Base-by-base conservation (phyloP, 1,140 invertebrate genomes). In the Oreohelix idahoensis region DNA sequence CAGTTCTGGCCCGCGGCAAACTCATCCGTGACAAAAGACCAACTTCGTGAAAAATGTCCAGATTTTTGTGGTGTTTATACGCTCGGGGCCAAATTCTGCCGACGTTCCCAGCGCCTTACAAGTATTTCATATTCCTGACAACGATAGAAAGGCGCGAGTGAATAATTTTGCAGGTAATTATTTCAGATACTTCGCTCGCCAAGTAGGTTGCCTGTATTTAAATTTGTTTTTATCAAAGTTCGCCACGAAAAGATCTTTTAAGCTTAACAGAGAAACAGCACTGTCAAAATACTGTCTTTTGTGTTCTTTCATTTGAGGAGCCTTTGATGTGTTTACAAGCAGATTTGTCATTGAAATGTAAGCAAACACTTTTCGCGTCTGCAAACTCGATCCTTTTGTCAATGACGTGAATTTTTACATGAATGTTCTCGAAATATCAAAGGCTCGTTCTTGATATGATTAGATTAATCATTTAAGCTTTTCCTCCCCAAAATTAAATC, bases 281-380 rank as follows among this genome's bases (percentile, higher is more conserved):
- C 63, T 32, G 11, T 66, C n/a, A 66, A 29, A 66, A 66, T n/a
- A 66, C 29, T 11, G 63, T 32, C n/a, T 66, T 32, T 66, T 66
- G 63, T 66, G 5, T 8, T 1, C 2, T 32, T 29, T 23, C 63
- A 13, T 11, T 17, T 5, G 10, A 32, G 29, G 20, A 5, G 11
- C 63, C 63, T 66, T 66, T 66, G 63, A 66, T 66, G 63, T 66
- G 29, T 35, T 58, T 35, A n/a, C 63, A 32, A 23, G n/a, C 63
- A 35, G 63, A 35, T 66, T 66, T 66, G n/a, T 66, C 63, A 66
- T 66, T 66, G 63, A 66, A 66, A 32, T 66, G 63, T 32, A 66
- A 35, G 63, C 29, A 66, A 66, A 66, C 63, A 66, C 11, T 66
- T 66, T 17, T 66, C 63, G 63, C 63, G 63, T 23, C 29, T 29